phyloP scores from a whole-genome alignment of 2,888 invertebrate species.

The Ochropleura leucogaster region DNA sequence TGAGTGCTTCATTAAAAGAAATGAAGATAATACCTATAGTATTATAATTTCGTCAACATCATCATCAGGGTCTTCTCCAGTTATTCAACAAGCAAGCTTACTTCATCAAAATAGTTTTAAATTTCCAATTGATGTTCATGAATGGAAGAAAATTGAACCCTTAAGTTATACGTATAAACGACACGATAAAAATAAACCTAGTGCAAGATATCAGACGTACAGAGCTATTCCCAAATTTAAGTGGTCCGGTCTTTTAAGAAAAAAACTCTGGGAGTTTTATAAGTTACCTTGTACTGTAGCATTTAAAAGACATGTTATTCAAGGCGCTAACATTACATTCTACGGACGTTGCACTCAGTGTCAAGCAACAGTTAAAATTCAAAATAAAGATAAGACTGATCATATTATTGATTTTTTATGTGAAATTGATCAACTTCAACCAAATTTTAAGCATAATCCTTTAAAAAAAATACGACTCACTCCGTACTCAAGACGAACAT shows the following conservation, averaged over 20 bases:
- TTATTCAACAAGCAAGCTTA: slow-evolving; percentile 46
- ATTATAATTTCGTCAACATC: slow-evolving; percentile 41
- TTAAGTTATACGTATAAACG: slow-evolving; percentile 48
- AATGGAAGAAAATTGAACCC: slow-evolving; percentile 47
- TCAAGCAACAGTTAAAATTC: slow-evolving; percentile 40
- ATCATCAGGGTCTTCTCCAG: slow-evolving; percentile 47
- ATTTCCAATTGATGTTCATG: slow-evolving; percentile 45
- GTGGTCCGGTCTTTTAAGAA: slow-evolving; percentile 47
- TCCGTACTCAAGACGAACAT: slow-evolving; percentile 38
- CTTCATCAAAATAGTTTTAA: slow-evolving; percentile 45
- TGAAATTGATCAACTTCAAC: slow-evolving; percentile 39
- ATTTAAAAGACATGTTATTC: slow-evolving; percentile 44
- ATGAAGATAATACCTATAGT: slow-evolving; percentile 43
- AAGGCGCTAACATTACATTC: slow-evolving; percentile 42
- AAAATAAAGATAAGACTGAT: slow-evolving; percentile 42
- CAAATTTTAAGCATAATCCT: slow-evolving; percentile 42
- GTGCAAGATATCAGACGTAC: slow-evolving; percentile 47
- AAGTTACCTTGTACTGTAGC: slow-evolving; percentile 40
- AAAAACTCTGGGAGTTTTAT: slow-evolving; percentile 42
- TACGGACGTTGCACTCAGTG: slow-evolving; percentile 42
- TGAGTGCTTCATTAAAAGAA: slow-evolving; percentile 39
- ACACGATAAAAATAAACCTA: slow-evolving; percentile 49
- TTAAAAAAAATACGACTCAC: slow-evolving; percentile 42
- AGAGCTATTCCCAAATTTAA: slow-evolving; percentile 47
- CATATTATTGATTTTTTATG: slow-evolving; percentile 41